Conservation (phyloP, 2,113 vertebrate genomes). For the Oceanites oceanicus region DNA sequence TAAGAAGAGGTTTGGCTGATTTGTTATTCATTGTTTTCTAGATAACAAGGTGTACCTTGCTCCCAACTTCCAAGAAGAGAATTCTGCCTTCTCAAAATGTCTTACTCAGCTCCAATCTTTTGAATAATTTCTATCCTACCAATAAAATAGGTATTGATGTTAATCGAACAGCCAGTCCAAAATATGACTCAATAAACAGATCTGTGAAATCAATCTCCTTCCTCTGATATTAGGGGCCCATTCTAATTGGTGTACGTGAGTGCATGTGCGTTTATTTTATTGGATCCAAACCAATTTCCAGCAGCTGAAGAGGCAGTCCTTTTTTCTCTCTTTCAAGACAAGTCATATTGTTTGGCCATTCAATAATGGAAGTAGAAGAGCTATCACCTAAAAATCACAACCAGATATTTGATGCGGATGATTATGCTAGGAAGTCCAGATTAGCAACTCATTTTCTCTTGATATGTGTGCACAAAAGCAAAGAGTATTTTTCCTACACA, state of each 20-base stretch:
- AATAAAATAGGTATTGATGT: background rate
- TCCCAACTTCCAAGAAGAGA: background rate
- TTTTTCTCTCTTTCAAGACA: background rate
- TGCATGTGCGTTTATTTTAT: background rate
- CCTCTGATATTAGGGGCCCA: background rate
- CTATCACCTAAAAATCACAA: background rate
- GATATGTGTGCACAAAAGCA: background rate
- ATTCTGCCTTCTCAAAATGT: background rate
- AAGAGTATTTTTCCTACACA: background rate
- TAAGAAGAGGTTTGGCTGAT: accelerated
- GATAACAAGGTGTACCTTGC: background rate
- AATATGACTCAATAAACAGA: background rate
- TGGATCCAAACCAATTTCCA: background rate
- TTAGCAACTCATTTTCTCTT: background rate
- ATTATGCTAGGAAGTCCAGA: background rate
- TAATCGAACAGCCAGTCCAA: background rate
- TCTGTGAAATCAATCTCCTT: background rate
- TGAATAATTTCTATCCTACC: background rate
- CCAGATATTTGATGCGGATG: background rate
- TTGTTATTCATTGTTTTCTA: background rate
- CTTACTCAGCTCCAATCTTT: background rate
- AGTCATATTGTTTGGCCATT: background rate
- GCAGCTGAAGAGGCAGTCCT: background rate
- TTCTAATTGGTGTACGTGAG: background rate
- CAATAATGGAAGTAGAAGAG: background rate